Base-by-base conservation (phyloP, 2,888 invertebrate species). In the Heliconius sara region DNA sequence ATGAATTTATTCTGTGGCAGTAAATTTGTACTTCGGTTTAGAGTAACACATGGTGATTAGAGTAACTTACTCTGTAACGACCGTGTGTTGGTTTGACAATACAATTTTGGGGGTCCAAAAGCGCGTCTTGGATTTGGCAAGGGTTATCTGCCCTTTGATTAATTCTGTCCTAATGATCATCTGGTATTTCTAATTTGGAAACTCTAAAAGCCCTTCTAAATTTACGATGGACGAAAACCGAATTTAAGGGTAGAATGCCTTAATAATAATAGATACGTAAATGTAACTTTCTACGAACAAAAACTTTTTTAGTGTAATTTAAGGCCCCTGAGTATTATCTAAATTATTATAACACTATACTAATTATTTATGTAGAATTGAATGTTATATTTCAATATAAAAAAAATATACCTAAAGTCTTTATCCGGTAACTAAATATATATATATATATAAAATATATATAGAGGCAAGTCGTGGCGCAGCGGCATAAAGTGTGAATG, bases 11-110 rank as follows among this genome's bases (percentile, higher is more conserved):
- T 76, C 86, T 86, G 82, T 84, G 84, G n/a, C 81, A 63, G 77
- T 74, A 72, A 77, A 81, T 81, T 82, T 80, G 83, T 83, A 78
- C 27, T 80, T 83, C 79, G 79, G 80, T 71, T 81, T 81, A 77
- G n/a, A 79, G 76, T 72, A 80, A 73, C 79, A 83, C 85, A 85
- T 84, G 83, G 84, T 83, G 84, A 86, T 84, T 81, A 86, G 84
- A 86, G 84, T 84, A 83, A 86, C 85, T 83, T 83, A 82, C 88
- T 84, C 84, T 84, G 86, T 89, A 88, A 90, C 85, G 87, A 88
- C 87, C 90, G 88, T 89, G 89, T 90, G 91, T 90, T 87, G 89
- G 89, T 90, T 91, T 90, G 90, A 92, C 91, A 92, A 91, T 91
- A 91, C 90, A 90, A 90, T 92, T 92, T 91, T 89, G 89, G 88